These are phyloP conservation scores for Mystacornis crossleyi DNA, from an alignment of 2,113 vertebrate genomes.

Conservation along the genomic window DNA sequence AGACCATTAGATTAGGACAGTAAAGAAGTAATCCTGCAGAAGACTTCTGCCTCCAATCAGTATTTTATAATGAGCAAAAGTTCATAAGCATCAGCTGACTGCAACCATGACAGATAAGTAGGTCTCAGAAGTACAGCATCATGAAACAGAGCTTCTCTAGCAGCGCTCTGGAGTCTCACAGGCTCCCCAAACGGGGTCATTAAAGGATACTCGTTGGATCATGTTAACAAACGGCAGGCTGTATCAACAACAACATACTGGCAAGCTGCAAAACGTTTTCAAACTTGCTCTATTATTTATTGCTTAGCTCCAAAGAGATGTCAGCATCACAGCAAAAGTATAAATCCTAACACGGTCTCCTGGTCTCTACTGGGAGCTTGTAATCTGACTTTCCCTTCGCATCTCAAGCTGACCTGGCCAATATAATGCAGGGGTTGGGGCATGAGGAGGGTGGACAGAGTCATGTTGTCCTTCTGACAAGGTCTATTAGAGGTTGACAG, in stretches of 20 bases:
- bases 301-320: not conserved
- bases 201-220: not conserved
- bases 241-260: not conserved
- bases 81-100: not conserved
- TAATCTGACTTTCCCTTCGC: not conserved
- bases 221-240: not conserved
- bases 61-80: not conserved
- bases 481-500: not conserved
- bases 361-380: not conserved
- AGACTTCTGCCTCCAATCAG: not conserved
- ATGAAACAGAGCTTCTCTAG: not conserved
- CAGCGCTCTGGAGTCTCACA: not conserved
- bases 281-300: not conserved
- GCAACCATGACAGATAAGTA: not conserved
- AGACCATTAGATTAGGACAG: not conserved
- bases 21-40: not conserved
- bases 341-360: not conserved
- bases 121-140: not conserved
- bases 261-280: constrained; percentile 18
- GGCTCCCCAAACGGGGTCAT: not conserved
- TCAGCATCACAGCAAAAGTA: not conserved
- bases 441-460: not conserved
- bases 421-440: not conserved
- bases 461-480: not conserved
- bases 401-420: not conserved